phyloP scores from a whole-genome alignment of 2,113 vertebrate genomes.

The Eulemur macaco region DNA sequence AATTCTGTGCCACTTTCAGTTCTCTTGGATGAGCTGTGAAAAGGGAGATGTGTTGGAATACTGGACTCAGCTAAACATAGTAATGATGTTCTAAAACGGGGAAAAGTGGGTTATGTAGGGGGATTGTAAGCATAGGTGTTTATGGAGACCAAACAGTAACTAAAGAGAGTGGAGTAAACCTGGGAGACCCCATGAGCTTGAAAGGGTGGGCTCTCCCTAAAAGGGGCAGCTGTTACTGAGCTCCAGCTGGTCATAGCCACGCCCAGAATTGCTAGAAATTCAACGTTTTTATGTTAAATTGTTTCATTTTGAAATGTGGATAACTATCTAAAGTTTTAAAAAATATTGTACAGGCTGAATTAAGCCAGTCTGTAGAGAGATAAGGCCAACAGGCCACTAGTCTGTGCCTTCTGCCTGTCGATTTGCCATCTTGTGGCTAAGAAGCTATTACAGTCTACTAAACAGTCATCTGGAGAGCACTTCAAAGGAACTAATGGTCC shows the following conservation, averaged over 20 bases:
- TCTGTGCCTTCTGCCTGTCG: background rate
- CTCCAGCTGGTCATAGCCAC: background rate
- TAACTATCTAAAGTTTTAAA: background rate
- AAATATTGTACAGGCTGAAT: background rate
- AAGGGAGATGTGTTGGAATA: background rate
- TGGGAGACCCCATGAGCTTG: background rate
- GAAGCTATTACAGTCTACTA: background rate
- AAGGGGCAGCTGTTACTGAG: background rate
- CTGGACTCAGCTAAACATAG: background rate
- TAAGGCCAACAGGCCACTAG: background rate
- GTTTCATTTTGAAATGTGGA: background rate
- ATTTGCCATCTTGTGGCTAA: background rate
- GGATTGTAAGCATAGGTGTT: background rate
- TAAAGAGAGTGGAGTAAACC: background rate
- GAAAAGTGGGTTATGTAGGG: background rate
- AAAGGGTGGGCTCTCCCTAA: background rate
- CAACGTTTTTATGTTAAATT: background rate
- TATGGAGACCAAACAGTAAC: background rate
- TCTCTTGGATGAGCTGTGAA: background rate
- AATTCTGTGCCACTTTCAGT: background rate
- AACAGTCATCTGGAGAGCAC: background rate
- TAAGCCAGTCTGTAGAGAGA: background rate
- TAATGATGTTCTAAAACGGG: slow-evolving; percentile 16
- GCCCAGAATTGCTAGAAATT: background rate
- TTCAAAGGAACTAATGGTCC: background rate